Evolutionary conservation across 2,797 vertebrate genomes (phyloP).

Genomic region (Lates japonicus): DNA sequence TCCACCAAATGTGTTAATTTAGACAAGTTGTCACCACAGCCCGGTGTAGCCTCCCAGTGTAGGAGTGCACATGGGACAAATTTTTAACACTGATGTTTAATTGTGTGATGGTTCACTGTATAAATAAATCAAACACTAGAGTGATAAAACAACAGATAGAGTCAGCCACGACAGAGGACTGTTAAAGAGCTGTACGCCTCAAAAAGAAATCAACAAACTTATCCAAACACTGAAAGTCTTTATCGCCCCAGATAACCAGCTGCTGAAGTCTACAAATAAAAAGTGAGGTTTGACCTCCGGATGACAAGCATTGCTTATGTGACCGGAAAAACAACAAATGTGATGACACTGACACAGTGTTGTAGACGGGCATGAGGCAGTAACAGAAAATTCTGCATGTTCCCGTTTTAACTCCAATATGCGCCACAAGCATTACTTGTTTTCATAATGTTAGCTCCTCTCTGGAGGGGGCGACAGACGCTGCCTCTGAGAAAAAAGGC

Average conservation of each 20-base stretch:
- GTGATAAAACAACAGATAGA: constrained; percentile 35
- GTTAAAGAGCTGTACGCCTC: neutral
- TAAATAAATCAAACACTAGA: constrained; percentile 39
- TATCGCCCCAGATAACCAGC: constrained; percentile 39
- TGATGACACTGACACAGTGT: constrained; percentile 22
- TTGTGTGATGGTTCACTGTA: constrained; percentile 22
- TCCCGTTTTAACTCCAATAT: constrained; percentile 59
- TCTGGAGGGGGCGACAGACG: constrained; percentile 19
- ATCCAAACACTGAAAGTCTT: constrained; percentile 27
- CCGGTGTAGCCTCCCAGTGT: constrained; percentile 13
- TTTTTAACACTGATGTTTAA: constrained; percentile 56
- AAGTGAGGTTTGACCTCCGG: constrained; percentile 43
- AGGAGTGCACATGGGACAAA: constrained; percentile 21
- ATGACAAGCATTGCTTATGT: constrained; percentile 39
- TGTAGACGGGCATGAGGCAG: constrained; percentile 33
- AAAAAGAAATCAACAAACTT: constrained; percentile 24
- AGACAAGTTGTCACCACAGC: constrained; percentile 56
- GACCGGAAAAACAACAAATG: constrained; percentile 69
- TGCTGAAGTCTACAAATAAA: constrained; percentile 57
- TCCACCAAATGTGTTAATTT: constrained; percentile 59
- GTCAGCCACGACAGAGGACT: constrained; percentile 7
- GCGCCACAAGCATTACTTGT: constrained; percentile 58
- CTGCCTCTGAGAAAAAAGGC: constrained; percentile 47
- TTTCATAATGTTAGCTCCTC: constrained; percentile 28
- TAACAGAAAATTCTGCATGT: constrained; percentile 48